These are phyloP conservation scores for Lophura swinhoii DNA, from an alignment of 2,797 vertebrate species.

Conservation along the genomic window DNA sequence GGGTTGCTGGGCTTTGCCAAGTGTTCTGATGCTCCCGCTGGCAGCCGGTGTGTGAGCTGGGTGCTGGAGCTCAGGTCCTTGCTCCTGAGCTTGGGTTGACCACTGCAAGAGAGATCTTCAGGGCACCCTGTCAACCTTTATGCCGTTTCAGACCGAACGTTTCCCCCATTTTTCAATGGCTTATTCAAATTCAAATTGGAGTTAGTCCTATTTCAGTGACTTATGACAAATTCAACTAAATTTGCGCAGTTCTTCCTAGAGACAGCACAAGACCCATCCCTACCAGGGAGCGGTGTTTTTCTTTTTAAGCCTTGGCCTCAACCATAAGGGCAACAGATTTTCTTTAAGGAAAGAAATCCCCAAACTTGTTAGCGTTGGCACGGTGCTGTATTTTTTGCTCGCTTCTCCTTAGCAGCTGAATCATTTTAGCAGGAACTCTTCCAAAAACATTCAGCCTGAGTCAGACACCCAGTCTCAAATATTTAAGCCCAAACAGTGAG, in stretches of 20 bases:
- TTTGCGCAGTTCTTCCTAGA: background rate
- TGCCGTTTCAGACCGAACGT: rapidly evolving
- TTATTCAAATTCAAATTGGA: background rate
- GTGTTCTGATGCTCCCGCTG: background rate
- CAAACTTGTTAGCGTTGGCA: constrained; percentile 47
- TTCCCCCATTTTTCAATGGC: background rate
- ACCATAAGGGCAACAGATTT: constrained; percentile 1
- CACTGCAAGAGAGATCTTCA: background rate
- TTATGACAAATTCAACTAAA: background rate
- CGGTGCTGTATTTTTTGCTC: background rate
- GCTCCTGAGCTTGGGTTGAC: background rate
- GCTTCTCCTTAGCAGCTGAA: constrained; percentile 46
- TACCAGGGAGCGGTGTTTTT: constrained; percentile 5
- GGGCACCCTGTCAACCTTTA: background rate
- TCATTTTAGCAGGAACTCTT: constrained; percentile 32
- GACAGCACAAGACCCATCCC: background rate
- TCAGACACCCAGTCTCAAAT: background rate
- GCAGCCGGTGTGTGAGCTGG: background rate
- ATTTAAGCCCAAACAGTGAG: background rate
- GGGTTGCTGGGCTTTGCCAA: background rate
- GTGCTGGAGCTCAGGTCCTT: background rate
- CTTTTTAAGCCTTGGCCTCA: constrained; percentile 13
- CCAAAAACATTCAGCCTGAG: constrained; percentile 23
- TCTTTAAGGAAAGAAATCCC: constrained; percentile 47
- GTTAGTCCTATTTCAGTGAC: background rate